A percentile compares a stretch with the other conserved stretches of the same genome.
Conservation (phyloP, 2,888 invertebrate genomes). For the Sclerodermus sp. region DNA sequence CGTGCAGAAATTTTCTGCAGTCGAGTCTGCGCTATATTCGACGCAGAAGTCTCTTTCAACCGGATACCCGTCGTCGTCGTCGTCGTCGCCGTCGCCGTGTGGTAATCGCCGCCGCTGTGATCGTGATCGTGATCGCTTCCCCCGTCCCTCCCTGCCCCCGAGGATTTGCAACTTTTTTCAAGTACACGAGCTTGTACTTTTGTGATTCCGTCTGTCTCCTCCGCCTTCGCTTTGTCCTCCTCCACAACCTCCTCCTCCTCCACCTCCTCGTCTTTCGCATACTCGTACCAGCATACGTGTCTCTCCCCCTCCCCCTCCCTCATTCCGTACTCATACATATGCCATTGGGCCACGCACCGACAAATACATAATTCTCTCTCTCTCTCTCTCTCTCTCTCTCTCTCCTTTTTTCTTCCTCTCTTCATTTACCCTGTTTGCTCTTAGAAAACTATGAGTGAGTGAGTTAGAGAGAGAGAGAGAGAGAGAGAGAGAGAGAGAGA, state of each 20-base stretch:
- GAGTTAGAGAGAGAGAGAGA: conserved; percentile 11
- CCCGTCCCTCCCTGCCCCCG: no score
- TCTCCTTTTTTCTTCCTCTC: conserved; percentile 8
- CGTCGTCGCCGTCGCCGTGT: no score
- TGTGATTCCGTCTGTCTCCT: background rate
- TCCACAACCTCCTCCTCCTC: conserved; percentile 11
- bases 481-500: conserved; percentile 11
- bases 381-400: conserved; percentile 12
- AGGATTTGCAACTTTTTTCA: no score
- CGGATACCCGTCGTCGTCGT: no score
- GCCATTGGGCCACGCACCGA: conserved; percentile 1
- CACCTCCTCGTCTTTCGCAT: background rate
- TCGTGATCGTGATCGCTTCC: no score
- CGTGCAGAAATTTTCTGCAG: background rate
- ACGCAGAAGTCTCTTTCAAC: background rate
- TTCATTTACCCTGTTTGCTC: no score
- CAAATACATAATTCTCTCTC: background rate
- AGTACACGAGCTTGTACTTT: no score
- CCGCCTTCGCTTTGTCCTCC: background rate
- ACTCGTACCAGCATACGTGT: background rate
- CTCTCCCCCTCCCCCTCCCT: background rate
- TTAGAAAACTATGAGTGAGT: conserved; percentile 7
- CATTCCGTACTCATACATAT: background rate
- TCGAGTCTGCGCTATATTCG: conserved; percentile 2
- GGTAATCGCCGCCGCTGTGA: no score